These are phyloP conservation scores for Bradynema listronoti DNA, from an alignment of 1,140 invertebrate species.

Conservation along the genomic window DNA sequence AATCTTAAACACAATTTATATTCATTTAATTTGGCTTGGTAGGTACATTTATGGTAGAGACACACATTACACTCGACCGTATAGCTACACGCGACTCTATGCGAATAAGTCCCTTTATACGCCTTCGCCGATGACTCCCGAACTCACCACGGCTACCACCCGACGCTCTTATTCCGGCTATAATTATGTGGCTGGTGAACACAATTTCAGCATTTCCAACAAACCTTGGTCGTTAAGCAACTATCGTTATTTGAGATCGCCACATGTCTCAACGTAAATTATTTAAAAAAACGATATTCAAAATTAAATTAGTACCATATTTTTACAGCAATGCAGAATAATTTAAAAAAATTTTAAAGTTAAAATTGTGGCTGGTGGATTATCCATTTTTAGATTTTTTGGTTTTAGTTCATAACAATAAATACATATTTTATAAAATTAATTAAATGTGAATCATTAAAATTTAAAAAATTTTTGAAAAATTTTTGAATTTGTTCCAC, in stretches of 20 bases:
- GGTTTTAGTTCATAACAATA: no score
- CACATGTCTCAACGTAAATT: constrained; percentile 37
- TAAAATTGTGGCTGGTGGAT: constrained; percentile 1
- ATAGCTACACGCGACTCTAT: constrained; percentile 44
- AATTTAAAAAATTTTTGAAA: neutral
- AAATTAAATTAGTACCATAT: no score
- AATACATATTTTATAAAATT: constrained; percentile 7
- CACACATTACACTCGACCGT: constrained; percentile 33
- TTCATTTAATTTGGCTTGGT: neutral
- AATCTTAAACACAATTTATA: neutral
- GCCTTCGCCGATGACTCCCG: constrained; percentile 41
- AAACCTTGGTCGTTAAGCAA: constrained; percentile 48
- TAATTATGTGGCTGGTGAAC: constrained; percentile 43
- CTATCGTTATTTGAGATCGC: constrained; percentile 34
- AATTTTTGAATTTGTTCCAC: no score
- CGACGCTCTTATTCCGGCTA: constrained; percentile 43
- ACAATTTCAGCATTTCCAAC: constrained; percentile 36
- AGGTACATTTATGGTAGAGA: constrained; percentile 48
- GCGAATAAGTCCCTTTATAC: constrained; percentile 42
- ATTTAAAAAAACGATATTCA: neutral
- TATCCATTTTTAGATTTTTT: neutral
- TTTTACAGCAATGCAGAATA: neutral
- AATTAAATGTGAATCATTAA: neutral
- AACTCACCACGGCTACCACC: constrained; percentile 19
- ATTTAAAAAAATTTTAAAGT: neutral